phyloP scores from a whole-genome alignment of 2,888 invertebrate species.

The Nowickia ferox region DNA sequence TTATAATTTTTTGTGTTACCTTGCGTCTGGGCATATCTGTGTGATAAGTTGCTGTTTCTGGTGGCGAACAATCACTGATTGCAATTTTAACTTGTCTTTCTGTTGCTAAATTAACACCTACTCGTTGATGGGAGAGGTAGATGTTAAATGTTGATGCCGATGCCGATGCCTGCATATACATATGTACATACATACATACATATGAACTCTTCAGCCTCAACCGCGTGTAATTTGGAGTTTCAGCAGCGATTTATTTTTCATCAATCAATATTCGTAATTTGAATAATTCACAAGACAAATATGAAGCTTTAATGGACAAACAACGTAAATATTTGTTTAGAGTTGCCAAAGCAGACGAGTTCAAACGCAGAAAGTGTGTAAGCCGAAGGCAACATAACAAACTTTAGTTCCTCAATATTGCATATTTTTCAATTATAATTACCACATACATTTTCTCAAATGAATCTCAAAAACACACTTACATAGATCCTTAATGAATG shows the following conservation, averaged over 20 bases:
- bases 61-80: slow-evolving; percentile 81
- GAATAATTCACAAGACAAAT: slow-evolving; percentile 83
- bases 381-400: too few species aligned
- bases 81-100: slow-evolving; percentile 68
- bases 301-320: slow-evolving; percentile 83
- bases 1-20: slow-evolving; percentile 38
- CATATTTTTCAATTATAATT: too few species aligned
- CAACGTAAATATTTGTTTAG: slow-evolving; percentile 73
- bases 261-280: slow-evolving; percentile 83
- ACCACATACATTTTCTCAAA: too few species aligned
- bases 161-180: slow-evolving; percentile 40
- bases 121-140: slow-evolving; percentile 50
- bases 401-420: too few species aligned
- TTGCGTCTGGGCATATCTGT: slow-evolving; percentile 52
- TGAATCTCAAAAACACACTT: too few species aligned
- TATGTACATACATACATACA: too few species aligned
- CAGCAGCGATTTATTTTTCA: slow-evolving; percentile 76
- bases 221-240: slow-evolving; percentile 66
- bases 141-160: slow-evolving; percentile 36
- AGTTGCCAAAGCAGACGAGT: slow-evolving; percentile 41
- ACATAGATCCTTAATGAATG: too few species aligned
- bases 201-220: slow-evolving; percentile 66
- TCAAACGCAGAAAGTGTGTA: not conserved
- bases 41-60: slow-evolving; percentile 73
- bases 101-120: slow-evolving; percentile 58